These are phyloP conservation scores for Camponotus vicinus DNA, from an alignment of 1,140 invertebrate species.

Conservation along the genomic window DNA sequence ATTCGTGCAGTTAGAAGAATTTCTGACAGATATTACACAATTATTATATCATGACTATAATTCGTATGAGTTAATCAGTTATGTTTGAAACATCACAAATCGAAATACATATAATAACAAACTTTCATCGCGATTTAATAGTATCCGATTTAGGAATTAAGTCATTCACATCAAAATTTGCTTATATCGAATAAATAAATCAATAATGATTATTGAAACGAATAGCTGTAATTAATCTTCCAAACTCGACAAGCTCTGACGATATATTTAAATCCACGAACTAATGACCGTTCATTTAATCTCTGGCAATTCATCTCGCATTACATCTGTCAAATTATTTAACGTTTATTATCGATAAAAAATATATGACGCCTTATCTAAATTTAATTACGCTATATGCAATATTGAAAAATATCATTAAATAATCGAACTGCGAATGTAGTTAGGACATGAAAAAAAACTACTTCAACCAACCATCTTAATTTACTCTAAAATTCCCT, in stretches of 20 bases:
- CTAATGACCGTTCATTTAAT: background rate
- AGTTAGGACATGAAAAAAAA: background rate
- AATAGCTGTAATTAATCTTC: background rate
- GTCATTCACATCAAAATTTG: background rate
- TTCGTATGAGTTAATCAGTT: conserved; percentile 2
- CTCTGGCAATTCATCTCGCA: background rate
- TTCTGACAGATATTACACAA: background rate
- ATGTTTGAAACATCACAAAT: background rate
- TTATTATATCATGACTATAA: background rate
- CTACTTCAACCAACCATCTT: background rate
- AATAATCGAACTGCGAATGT: background rate
- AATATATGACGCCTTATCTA: background rate
- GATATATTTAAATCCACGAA: background rate
- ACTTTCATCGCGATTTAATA: background rate
- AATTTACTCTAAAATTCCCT: too few species aligned
- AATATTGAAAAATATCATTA: too few species aligned
- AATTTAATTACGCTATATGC: too few species aligned
- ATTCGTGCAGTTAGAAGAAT: background rate
- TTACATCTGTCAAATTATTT: background rate
- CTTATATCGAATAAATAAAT: background rate
- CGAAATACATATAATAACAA: conserved; percentile 1
- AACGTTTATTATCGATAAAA: background rate
- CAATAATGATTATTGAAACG: conserved; percentile 1
- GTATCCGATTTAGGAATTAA: background rate
- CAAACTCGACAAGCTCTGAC: background rate